These are phyloP conservation scores for Acromyrmex heyeri DNA, from an alignment of 1,140 invertebrate genomes.

Conservation along the genomic window DNA sequence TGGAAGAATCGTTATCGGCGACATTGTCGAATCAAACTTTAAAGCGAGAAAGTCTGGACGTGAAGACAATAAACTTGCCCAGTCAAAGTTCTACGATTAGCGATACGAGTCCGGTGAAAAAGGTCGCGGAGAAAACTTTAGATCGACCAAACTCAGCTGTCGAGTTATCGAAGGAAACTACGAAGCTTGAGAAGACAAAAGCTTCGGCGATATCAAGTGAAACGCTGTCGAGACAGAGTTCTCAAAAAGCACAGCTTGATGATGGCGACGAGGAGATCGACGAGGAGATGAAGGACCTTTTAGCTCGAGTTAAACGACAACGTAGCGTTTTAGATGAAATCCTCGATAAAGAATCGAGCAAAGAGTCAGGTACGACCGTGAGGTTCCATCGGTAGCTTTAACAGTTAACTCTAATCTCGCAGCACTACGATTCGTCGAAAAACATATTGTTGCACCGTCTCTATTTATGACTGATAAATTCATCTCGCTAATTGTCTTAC, in stretches of 20 bases:
- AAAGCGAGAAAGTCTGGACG: slow-evolving; percentile 1
- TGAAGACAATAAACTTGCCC: slow-evolving; percentile 33
- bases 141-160: slow-evolving; percentile 41
- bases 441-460: background rate
- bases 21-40: slow-evolving; percentile 27
- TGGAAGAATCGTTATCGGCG: slow-evolving; percentile 84
- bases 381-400: slow-evolving; percentile 33
- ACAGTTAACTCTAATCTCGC: slow-evolving; percentile 50
- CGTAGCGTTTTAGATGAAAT: slow-evolving; percentile 91
- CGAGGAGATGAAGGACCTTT: slow-evolving; percentile 88
- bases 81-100: slow-evolving; percentile 52
- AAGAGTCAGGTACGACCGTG: slow-evolving; percentile 77
- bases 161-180: slow-evolving; percentile 72
- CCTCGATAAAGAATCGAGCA: slow-evolving; percentile 88
- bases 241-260: slow-evolving; percentile 70
- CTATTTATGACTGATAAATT: background rate
- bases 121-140: slow-evolving; percentile 35
- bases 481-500: slow-evolving; percentile 31
- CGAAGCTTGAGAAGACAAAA: slow-evolving; percentile 71
- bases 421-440: slow-evolving; percentile 13
- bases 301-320: slow-evolving; percentile 89
- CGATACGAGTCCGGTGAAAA: slow-evolving; percentile 42
- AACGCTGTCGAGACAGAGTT: slow-evolving; percentile 71
- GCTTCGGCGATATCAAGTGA: slow-evolving; percentile 67
- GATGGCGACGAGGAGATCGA: slow-evolving; percentile 86